Conservation (phyloP, 2,888 invertebrate species). For the Frankliniella intonsa region DNA sequence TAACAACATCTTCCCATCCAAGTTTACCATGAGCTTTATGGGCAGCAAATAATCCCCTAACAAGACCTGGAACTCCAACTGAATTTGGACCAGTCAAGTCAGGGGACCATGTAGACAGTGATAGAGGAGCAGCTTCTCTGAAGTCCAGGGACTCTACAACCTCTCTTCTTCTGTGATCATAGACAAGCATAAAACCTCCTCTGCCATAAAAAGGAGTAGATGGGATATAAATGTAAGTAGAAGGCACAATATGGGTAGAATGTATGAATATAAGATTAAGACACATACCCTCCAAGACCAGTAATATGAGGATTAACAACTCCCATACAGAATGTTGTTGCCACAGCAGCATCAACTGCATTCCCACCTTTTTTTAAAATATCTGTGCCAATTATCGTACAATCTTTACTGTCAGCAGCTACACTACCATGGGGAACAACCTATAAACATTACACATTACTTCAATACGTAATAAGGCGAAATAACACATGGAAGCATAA, state of each 20-base stretch:
- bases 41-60: conserved; percentile 55
- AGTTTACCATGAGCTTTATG: conserved; percentile 55
- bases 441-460: conserved; percentile 45
- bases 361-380: conserved; percentile 65
- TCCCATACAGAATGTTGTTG: conserved; percentile 67
- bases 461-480: background rate
- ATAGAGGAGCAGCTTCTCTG: conserved; percentile 44
- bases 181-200: conserved; percentile 67
- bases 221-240: conserved; percentile 26
- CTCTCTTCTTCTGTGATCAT: conserved; percentile 59
- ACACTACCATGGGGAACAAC: conserved; percentile 71
- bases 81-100: conserved; percentile 32
- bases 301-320: conserved; percentile 68
- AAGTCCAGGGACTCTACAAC: conserved; percentile 58
- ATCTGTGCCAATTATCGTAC: conserved; percentile 65
- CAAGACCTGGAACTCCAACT: conserved; percentile 53
- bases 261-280: conserved; percentile 29
- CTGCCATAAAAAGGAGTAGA: conserved; percentile 47
- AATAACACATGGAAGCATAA: background rate
- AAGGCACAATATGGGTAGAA: conserved; percentile 28
- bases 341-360: conserved; percentile 72
- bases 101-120: background rate
- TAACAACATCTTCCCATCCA: conserved; percentile 56
- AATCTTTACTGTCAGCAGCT: conserved; percentile 62
- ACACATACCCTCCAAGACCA: conserved; percentile 68